These are phyloP conservation scores for Rhizomys pruinosus DNA, from an alignment of 2,113 vertebrate species.

Conservation along the genomic window DNA sequence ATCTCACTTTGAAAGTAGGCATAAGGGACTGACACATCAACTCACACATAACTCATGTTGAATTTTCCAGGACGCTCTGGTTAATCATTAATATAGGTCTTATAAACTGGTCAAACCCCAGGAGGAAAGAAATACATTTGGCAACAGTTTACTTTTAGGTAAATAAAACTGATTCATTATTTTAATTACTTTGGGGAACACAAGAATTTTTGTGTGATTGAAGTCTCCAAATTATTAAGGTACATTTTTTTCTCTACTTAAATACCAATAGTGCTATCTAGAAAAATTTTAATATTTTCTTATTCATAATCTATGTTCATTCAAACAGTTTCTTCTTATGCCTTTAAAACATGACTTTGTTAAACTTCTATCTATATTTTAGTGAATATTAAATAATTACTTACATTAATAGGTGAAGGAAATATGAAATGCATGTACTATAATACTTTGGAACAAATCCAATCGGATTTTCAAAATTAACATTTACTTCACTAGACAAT, in stretches of 20 bases:
- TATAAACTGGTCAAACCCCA: constrained; percentile 31
- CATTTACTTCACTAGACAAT: not conserved
- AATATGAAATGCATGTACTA: not conserved
- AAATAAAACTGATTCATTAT: constrained; percentile 49
- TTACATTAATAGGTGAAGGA: not conserved
- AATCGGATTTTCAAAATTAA: not conserved
- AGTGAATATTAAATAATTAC: not conserved
- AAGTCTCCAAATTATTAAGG: constrained; percentile 7
- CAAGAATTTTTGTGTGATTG: not conserved
- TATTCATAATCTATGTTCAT: rapidly evolving
- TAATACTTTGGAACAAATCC: not conserved
- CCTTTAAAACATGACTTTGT: not conserved
- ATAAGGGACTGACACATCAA: constrained; percentile 18
- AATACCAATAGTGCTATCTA: not conserved
- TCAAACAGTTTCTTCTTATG: not conserved
- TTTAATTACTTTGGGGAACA: constrained; percentile 5
- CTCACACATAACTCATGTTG: constrained; percentile 47
- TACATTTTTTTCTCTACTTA: not conserved
- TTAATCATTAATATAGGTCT: constrained; percentile 52
- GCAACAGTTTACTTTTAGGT: constrained; percentile 44
- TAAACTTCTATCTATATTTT: not conserved
- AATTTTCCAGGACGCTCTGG: constrained; percentile 36
- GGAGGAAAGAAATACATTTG: constrained; percentile 13
- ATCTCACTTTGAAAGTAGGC: constrained; percentile 27
- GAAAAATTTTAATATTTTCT: not conserved